Conservation (phyloP, 2,797 vertebrate genomes). For the Todus mexicanus region DNA sequence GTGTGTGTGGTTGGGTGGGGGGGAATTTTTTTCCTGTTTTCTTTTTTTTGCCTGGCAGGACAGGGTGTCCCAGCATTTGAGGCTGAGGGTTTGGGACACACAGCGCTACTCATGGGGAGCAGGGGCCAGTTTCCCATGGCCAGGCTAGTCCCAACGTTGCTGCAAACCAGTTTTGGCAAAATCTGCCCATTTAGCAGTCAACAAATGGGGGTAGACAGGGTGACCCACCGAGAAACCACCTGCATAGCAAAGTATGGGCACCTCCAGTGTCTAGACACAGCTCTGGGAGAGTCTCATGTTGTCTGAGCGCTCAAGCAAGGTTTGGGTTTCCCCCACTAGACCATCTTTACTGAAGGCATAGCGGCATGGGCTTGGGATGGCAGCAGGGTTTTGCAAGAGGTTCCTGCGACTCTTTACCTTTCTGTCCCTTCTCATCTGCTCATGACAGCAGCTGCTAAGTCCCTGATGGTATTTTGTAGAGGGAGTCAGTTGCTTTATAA, state of each 20-base stretch:
- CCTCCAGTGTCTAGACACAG: background rate
- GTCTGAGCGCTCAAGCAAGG: background rate
- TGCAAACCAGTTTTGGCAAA: background rate
- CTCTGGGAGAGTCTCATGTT: background rate
- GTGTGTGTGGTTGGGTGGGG: background rate
- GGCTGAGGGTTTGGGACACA: background rate
- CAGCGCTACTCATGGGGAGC: background rate
- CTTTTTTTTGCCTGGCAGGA: background rate
- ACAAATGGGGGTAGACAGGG: background rate
- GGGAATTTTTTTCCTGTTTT: background rate
- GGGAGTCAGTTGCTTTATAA: background rate
- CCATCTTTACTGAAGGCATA: background rate
- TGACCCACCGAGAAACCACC: rapidly evolving
- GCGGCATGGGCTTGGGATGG: background rate
- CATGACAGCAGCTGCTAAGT: rapidly evolving
- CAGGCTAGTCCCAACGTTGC: background rate
- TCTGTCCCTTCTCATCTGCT: background rate
- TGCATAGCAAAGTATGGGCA: background rate
- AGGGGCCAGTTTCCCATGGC: background rate
- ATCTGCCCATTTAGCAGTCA: background rate
- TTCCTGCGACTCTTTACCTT: background rate
- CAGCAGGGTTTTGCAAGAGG: background rate
- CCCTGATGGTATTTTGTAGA: rapidly evolving
- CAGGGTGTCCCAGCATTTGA: background rate
- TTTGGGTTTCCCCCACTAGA: background rate